phyloP scores from a whole-genome alignment of 2,888 invertebrate species.

The Sisyra terminalis region DNA sequence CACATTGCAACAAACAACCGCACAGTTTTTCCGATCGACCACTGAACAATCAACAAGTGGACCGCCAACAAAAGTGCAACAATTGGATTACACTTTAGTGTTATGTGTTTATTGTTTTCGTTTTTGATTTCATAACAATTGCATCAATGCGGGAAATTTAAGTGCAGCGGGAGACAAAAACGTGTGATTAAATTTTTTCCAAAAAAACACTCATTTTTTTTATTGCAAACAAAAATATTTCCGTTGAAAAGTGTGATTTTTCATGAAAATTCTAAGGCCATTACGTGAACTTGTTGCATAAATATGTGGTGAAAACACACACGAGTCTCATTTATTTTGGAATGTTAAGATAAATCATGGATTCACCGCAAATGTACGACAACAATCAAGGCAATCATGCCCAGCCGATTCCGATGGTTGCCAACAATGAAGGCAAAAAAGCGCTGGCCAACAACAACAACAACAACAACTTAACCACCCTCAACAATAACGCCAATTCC shows the following conservation, averaged over 20 bases:
- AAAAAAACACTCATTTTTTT: neutral
- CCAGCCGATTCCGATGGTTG: conserved; percentile 41
- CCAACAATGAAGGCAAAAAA: conserved; percentile 20
- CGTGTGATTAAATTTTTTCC: neutral
- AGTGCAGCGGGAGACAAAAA: neutral
- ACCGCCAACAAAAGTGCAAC: neutral
- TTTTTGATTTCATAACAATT: neutral
- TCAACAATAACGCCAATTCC: conserved; percentile 30
- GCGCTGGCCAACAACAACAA: conserved; percentile 15
- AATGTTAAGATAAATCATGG: conserved; percentile 31
- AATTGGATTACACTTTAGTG: neutral
- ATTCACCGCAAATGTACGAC: conserved; percentile 80
- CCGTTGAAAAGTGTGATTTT: neutral
- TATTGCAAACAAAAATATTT: neutral
- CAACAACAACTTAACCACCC: conserved; percentile 29
- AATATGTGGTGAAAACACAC: conserved; percentile 1
- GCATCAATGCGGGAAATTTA: neutral
- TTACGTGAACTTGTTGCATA: too few species aligned
- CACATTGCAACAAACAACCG: neutral
- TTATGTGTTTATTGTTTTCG: neutral
- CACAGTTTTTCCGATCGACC: neutral
- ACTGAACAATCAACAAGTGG: conserved; percentile 1
- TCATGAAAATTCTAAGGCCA: too few species aligned
- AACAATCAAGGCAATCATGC: conserved; percentile 38
- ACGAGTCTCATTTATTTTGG: neutral